Base-by-base conservation (phyloP, 2,797 vertebrate genomes). In the Crocidura indochinensis region DNA sequence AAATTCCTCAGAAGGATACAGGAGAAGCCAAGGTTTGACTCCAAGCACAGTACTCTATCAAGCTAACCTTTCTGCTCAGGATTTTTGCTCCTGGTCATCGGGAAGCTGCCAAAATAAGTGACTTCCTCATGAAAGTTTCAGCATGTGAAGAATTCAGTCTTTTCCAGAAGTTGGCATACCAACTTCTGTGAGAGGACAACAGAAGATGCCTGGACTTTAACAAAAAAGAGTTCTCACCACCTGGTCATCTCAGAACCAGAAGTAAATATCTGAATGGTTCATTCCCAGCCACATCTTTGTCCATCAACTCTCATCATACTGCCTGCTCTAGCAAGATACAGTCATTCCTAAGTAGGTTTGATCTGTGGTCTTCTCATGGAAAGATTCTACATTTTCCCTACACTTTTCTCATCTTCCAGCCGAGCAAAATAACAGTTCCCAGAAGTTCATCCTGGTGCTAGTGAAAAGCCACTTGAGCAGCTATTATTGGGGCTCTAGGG, bases 1-100 rank as follows among this genome's bases (percentile, higher is more conserved):
- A 88, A 27, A 75, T 47, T 24, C 15, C 60, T 74, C 62, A 76
- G 72, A 90, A 85, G 29, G 29, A 81, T 44, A 10, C 14, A 88
- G 38, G 29, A 1, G 7, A 15, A 26, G 67, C 60, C n/a, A 53
- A 91, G 20, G 5, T 76, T 75, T 29, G 7, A 71, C 22, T 85
- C 38, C 49, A 49, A 53, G 85, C 51, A 17, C 3, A 29, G 6
- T 6, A 51, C 56, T 49, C 53, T 56, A 51, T 26, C n/a, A 87
- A 47, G 20, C 73, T 72, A 69, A 11, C 27, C 79, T 80, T 78
- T 46, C 15, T 29, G 71, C 22, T 31, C 5, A 17, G 27, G 60
- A 44, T n/a, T 90, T 67, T 62, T 38, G 38, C 38, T 49, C 4
- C 6, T 15, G 0, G 91, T 68, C 51, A 90, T 64, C 15, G 60